Evolutionary conservation across 92 coral and sea anemone species (phyloP).

Genomic region (Nematostella vectensis): DNA sequence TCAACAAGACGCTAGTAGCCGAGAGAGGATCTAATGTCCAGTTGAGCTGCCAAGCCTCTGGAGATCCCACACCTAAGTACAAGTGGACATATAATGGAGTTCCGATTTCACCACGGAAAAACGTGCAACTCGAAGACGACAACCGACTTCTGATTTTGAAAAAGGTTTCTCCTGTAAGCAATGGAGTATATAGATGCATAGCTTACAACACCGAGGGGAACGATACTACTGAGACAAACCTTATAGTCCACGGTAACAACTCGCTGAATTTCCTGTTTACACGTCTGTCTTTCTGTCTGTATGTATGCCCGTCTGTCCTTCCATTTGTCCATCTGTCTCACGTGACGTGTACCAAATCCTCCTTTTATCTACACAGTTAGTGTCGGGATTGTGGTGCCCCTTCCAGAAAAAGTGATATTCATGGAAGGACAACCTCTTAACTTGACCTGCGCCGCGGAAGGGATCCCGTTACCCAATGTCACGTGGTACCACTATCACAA

Average conservation of each 20-base stretch:
- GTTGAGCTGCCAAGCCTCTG: slow-evolving; percentile 35
- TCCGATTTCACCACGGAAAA: not conserved
- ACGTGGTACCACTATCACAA: slow-evolving; percentile 27
- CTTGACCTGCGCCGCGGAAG: slow-evolving; percentile 39
- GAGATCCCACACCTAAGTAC: slow-evolving; percentile 44
- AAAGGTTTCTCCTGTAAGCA: slow-evolving; percentile 23
- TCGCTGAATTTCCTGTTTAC: not conserved
- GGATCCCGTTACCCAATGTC: slow-evolving; percentile 48
- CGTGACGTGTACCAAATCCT: no score
- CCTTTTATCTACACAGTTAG: no score
- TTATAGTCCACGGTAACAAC: slow-evolving; percentile 46
- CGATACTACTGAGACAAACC: slow-evolving; percentile 26
- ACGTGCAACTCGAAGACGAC: slow-evolving; percentile 9
- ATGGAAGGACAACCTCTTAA: slow-evolving; percentile 6
- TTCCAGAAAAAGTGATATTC: slow-evolving; percentile 5
- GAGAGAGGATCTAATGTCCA: slow-evolving; percentile 24
- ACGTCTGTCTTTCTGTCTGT: no score
- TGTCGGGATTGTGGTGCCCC: slow-evolving; percentile 5
- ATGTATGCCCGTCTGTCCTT: no score
- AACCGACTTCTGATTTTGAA: slow-evolving; percentile 11
- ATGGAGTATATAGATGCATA: slow-evolving; percentile 41
- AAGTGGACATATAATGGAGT: slow-evolving; percentile 34
- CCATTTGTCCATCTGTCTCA: no score
- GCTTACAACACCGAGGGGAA: slow-evolving; percentile 40
- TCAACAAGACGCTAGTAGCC: slow-evolving; percentile 14